Evolutionary conservation across 2,888 invertebrate genomes (phyloP).

Genomic region (Empis livida): DNA sequence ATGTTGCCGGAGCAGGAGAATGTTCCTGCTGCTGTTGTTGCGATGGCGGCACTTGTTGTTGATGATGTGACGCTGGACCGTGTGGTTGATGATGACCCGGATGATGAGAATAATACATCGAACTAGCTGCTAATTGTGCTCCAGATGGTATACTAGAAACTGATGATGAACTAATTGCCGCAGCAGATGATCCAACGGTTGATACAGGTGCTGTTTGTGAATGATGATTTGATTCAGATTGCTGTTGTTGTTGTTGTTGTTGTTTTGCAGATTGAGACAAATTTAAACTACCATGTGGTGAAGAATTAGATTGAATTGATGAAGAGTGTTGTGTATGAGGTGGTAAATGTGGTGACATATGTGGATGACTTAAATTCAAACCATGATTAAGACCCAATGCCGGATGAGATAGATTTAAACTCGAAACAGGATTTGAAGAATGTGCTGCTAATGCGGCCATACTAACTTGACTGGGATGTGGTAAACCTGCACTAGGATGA

Average conservation of each 20-base stretch:
- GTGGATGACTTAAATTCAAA: constrained; percentile 23
- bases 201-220: not conserved
- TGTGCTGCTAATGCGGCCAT: constrained; percentile 20
- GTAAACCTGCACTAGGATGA: constrained; percentile 23
- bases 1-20: constrained; percentile 14
- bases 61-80: constrained; percentile 20
- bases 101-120: constrained; percentile 25
- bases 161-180: constrained; percentile 4
- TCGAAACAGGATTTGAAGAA: constrained; percentile 7
- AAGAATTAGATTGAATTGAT: constrained; percentile 16
- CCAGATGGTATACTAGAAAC: constrained; percentile 17
- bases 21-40: constrained; percentile 25
- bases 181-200: not conserved
- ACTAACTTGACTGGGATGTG: constrained; percentile 30
- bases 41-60: constrained; percentile 10
- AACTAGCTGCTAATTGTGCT: constrained; percentile 12
- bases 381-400: constrained; percentile 29
- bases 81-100: constrained; percentile 20
- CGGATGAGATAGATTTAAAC: constrained; percentile 26
- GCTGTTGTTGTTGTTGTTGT: constrained; percentile 4
- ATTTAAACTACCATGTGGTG: constrained; percentile 25
- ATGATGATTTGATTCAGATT: constrained; percentile 3
- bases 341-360: constrained; percentile 21
- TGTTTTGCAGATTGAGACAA: constrained; percentile 16
- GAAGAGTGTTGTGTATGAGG: constrained; percentile 22